Base-by-base conservation (phyloP, 2,888 invertebrate species). In the Nymphalis c-album region DNA sequence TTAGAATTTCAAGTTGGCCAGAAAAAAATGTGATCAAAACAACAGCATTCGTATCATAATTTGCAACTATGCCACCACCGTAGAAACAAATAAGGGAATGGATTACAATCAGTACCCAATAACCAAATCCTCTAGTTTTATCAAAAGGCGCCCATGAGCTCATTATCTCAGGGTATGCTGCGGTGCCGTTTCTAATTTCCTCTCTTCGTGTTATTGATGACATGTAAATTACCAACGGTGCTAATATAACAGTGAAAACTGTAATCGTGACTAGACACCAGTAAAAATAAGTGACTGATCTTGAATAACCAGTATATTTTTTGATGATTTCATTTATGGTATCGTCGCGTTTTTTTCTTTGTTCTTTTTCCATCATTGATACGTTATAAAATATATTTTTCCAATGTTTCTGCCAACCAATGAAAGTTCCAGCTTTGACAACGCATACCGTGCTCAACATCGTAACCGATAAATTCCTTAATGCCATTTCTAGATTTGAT, bases 71-170 rank as follows among this genome's bases (percentile, higher is more conserved):
- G 8, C 86, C 84, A 1, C 89, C 90, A 0, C 91, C 91, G 57
- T 90, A 89, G n/a, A 85, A 77, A 67, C 84, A 85, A 57, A 87
- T 83, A 26, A 83, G 66, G 0, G 78, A 68, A 51, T 91, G 90
- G 55, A 82, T 78, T 6, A 85, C 10, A 66, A 78, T 71, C 48
- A 81, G 73, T 0, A 79, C 22, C 78, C 82, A 85, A 75, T 87
- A 91, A 0, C 90, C 90, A 1, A 73, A 66, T 0, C 88, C 85
- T 68, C 74, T 76, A 0, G 84, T 76, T 69, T 79, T 85, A 64
- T 91, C 83, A 65, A 88, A 86, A 3, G 90, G 90, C 2, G 82
- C 71, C 90, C 90, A 91, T 2, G 90, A 88, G 60, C 90, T 90
- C 77, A 90, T 79, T 63, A 90, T 86, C 76, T 90, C 88, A 51